These are phyloP conservation scores for Drosophila nannoptera DNA, from an alignment of 1,140 invertebrate genomes.

Conservation along the genomic window DNA sequence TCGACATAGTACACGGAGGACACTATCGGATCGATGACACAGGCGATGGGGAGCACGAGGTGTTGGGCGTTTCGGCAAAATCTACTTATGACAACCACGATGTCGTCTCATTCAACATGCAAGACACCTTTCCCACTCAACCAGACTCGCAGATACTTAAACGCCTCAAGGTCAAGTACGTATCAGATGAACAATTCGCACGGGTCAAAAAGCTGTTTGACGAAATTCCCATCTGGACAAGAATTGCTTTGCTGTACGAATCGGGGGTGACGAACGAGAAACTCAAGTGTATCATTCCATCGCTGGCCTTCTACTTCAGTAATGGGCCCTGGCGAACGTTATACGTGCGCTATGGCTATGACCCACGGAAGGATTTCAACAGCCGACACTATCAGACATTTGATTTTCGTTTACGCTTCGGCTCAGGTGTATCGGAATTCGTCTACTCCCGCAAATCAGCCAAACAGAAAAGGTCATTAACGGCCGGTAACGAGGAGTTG, in stretches of 20 bases:
- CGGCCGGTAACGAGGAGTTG: slow-evolving; percentile 29
- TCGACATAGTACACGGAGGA: slow-evolving; percentile 84
- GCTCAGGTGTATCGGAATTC: slow-evolving; percentile 79
- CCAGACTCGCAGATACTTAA: slow-evolving; percentile 70
- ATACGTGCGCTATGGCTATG: slow-evolving; percentile 92
- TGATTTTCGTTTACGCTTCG: slow-evolving; percentile 87
- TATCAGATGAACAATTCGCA: slow-evolving; percentile 71
- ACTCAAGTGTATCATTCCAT: slow-evolving; percentile 89
- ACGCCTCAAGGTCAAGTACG: slow-evolving; percentile 78
- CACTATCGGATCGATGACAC: slow-evolving; percentile 79
- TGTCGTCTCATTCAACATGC: slow-evolving; percentile 64
- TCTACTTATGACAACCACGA: slow-evolving; percentile 81
- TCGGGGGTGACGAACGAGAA: slow-evolving; percentile 83
- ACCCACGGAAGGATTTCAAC: slow-evolving; percentile 88
- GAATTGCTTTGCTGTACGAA: slow-evolving; percentile 84
- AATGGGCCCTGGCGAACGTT: slow-evolving; percentile 93
- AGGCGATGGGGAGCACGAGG: slow-evolving; percentile 67
- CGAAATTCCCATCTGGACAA: slow-evolving; percentile 91
- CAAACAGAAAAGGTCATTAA: slow-evolving; percentile 40
- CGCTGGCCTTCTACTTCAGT: slow-evolving; percentile 89
- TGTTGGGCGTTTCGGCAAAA: slow-evolving; percentile 78
- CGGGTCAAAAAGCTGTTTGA: slow-evolving; percentile 82
- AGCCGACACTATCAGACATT: slow-evolving; percentile 90
- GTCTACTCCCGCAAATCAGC: slow-evolving; percentile 63
- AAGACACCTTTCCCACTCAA: slow-evolving; percentile 64